Conservation (phyloP, 2,113 vertebrate species). For the Ramphastos sulfuratus region DNA sequence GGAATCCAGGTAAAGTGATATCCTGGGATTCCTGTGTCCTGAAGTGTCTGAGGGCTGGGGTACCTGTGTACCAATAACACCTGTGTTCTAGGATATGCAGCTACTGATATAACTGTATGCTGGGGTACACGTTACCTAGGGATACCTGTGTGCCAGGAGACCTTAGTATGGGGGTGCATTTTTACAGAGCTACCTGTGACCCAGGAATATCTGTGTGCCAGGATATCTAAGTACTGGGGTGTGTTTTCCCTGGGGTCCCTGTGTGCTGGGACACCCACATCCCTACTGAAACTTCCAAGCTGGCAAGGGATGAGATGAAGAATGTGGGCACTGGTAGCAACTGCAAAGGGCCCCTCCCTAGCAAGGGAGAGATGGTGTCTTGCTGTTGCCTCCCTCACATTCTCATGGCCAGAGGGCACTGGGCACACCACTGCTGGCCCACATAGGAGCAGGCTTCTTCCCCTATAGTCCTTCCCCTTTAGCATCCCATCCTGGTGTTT, state of each 20-base stretch:
- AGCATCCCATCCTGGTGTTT: fast-evolving
- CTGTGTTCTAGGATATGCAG: not conserved
- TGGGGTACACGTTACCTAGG: not conserved
- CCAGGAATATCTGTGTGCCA: too few species aligned
- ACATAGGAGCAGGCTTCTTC: not conserved
- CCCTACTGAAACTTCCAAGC: not conserved
- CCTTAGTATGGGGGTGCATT: not conserved
- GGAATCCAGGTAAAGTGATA: not conserved
- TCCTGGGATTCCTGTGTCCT: not conserved
- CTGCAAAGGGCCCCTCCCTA: not conserved
- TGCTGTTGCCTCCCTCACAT: not conserved
- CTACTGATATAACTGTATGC: too few species aligned
- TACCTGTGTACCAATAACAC: too few species aligned
- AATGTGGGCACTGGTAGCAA: fast-evolving
- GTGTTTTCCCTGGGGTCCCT: not conserved
- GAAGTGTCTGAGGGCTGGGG: not conserved
- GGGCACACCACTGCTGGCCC: not conserved
- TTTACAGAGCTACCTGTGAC: not conserved
- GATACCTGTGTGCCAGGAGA: not conserved
- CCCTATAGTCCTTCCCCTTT: fast-evolving
- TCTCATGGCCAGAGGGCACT: fast-evolving
- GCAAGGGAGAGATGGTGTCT: not conserved
- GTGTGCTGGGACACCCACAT: not conserved
- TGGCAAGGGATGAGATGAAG: not conserved
- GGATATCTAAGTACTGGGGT: not conserved